Evolutionary conservation across 1,140 invertebrate genomes (phyloP), one percentile per base, ranked within the genome.

Genomic region (Cotesia vestalis): DNA sequence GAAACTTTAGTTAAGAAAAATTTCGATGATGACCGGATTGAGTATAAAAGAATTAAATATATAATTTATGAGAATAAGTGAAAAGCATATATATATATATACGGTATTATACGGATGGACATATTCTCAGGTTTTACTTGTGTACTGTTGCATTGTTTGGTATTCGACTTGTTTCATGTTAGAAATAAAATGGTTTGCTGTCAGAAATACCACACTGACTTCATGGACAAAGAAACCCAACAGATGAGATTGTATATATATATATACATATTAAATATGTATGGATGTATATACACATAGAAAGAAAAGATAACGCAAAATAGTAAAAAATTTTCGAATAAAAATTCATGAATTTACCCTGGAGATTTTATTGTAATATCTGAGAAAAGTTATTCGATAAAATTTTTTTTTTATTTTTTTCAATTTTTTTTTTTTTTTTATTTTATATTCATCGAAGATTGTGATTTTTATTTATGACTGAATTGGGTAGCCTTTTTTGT

Each of bases 1-100:
- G 40, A 46, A 46, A 17, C 14, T n/a, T 14, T 40, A 38, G 63
- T 20, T 14, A 36, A 27, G 27, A 67, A n/a, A 51, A n/a, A 53
- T 52, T 9, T 67, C 63, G 63, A 51, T 55, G 66, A 35, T 8
- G 40, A 46, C 40, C 53, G 51, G 40, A 67, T 67, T 51, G 66
- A 53, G 66, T 3, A 55, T 53, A 27, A 53, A 67, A 14, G 40
- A 27, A 27, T 27, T 27, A 27, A 27, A 27, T 27, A 27, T 27
- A 27, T 27, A 27, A 27, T 27, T 2, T 27, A 27, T 27, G 27
- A 27, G 27, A 51, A 64, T 36, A 64, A 36, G 36, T 40, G 9
- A 40, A 52, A 66, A n/a, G 51, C 66, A 67, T 6, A 27, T 27
- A 27, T 27, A 27, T 27, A 27, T 27, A 27, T 27, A 27, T 27